phyloP scores from a whole-genome alignment of 2,113 vertebrate species.

The Spilogale gracilis region DNA sequence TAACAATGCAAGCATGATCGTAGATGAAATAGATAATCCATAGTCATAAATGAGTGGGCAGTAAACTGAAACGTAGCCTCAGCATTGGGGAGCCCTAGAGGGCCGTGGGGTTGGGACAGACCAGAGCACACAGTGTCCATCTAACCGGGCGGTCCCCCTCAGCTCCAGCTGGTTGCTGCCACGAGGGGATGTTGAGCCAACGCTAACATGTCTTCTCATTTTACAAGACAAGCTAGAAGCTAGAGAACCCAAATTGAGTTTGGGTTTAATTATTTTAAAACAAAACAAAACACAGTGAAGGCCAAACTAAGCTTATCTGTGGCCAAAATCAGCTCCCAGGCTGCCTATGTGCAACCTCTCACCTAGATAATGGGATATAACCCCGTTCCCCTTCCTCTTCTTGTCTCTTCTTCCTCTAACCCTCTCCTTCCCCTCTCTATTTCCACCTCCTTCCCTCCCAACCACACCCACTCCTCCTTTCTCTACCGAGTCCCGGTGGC shows the following conservation, averaged over 20 bases:
- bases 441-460: background rate
- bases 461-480: background rate
- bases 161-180: background rate
- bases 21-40: background rate
- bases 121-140: background rate
- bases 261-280: slow-evolving; percentile 15
- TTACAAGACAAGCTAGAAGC: slow-evolving; percentile 28
- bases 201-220: slow-evolving; percentile 48
- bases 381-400: too few species aligned
- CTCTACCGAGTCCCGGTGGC: background rate
- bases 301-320: slow-evolving; percentile 37
- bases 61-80: background rate
- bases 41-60: background rate
- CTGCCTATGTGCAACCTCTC: background rate
- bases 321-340: background rate
- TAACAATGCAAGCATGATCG: background rate
- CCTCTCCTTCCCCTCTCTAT: background rate
- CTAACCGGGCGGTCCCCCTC: background rate
- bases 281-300: background rate
- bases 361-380: background rate
- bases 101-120: too few species aligned
- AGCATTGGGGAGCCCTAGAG: background rate
- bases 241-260: slow-evolving; percentile 35
- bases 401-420: background rate
- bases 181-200: background rate